Percentiles rank a stretch among this genome's conserved stretches.
Conservation (phyloP, 1,140 invertebrate genomes). For the Zaprionus gabonicus region DNA sequence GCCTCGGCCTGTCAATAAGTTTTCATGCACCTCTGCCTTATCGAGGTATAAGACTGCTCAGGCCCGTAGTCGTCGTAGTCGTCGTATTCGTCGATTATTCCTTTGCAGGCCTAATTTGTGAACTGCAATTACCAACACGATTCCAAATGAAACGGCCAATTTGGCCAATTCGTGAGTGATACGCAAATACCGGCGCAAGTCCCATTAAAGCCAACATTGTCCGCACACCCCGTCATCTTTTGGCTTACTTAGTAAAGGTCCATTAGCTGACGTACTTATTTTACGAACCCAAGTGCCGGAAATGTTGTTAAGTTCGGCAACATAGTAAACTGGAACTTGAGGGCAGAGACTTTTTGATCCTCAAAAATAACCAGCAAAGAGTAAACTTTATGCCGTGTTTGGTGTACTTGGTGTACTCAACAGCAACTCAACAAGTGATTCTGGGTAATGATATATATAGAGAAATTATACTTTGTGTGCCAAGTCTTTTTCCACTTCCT, state of each 20-base stretch:
- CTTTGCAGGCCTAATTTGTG: constrained; percentile 35
- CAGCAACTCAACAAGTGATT: too few species aligned
- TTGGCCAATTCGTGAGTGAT: constrained; percentile 58
- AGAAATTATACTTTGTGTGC: too few species aligned
- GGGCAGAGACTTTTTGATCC: background rate
- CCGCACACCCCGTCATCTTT: background rate
- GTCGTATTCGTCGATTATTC: constrained; percentile 24
- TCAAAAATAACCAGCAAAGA: too few species aligned
- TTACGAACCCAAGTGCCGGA: background rate
- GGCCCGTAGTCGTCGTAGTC: constrained; percentile 21
- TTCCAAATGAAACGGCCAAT: constrained; percentile 55
- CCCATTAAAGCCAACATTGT: constrained; percentile 23
- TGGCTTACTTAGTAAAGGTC: constrained; percentile 13
- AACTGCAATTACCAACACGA: constrained; percentile 71
- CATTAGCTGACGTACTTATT: background rate
- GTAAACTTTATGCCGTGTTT: too few species aligned
- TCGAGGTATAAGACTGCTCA: background rate
- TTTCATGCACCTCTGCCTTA: constrained; percentile 56
- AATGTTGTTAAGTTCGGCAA: background rate
- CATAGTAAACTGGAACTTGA: background rate
- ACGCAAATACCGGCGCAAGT: constrained; percentile 52
- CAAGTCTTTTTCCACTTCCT: background rate
- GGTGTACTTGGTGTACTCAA: too few species aligned
- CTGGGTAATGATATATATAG: too few species aligned
- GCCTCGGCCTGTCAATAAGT: constrained; percentile 74